Evolutionary conservation across 2,888 invertebrate genomes (phyloP).

Genomic region (Hipparchia sbordonii): DNA sequence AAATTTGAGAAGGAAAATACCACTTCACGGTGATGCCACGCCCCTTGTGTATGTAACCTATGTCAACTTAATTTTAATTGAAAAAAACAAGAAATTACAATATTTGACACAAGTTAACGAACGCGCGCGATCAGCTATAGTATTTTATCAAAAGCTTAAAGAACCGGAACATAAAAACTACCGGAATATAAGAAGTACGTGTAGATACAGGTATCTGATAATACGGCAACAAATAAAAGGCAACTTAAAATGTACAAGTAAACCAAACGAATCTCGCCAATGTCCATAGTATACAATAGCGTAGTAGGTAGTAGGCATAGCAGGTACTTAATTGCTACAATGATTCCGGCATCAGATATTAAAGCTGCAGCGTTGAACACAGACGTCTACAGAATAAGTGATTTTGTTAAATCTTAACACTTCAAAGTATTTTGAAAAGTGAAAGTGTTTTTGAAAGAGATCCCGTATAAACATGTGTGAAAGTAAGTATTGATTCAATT

Average conservation of each 20-base stretch:
- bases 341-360: constrained; percentile 1
- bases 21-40: too few species aligned
- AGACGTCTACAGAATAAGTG: not conserved
- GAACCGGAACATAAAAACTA: too few species aligned
- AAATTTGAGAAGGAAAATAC: too few species aligned
- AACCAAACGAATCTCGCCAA: not conserved
- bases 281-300: not conserved
- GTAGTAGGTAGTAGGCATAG: not conserved
- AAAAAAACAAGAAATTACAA: too few species aligned
- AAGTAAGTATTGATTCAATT: constrained; percentile 2
- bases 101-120: too few species aligned
- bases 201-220: not conserved
- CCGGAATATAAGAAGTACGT: not conserved
- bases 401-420: not conserved
- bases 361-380: not conserved
- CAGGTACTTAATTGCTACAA: not conserved
- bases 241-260: too few species aligned
- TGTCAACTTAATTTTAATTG: too few species aligned
- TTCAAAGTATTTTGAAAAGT: not conserved
- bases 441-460: not conserved
- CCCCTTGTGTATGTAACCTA: too few species aligned
- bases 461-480: not conserved
- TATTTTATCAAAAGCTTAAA: too few species aligned
- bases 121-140: too few species aligned
- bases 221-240: too few species aligned